phyloP scores from a whole-genome alignment of 2,113 vertebrate genomes.

The Manacus vitellinus region DNA sequence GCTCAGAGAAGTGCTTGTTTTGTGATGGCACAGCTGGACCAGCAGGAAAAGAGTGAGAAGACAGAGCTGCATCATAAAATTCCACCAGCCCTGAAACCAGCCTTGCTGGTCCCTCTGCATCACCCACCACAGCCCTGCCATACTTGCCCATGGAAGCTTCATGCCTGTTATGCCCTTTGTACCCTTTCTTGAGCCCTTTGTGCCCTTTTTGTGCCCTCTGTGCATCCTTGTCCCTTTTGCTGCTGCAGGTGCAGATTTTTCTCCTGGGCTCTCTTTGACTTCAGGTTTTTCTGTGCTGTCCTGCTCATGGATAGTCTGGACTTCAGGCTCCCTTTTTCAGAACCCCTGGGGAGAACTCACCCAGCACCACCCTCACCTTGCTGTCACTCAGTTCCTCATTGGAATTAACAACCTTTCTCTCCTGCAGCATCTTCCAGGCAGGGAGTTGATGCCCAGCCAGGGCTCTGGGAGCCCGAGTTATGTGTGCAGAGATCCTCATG shows the following conservation, averaged over 20 bases:
- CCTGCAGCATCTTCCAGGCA: neutral
- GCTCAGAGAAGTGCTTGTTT: neutral
- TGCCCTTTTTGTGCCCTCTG: neutral
- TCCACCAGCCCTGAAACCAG: neutral
- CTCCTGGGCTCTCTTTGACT: neutral
- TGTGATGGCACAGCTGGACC: neutral
- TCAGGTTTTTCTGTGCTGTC: neutral
- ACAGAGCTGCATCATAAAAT: neutral
- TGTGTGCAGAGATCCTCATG: neutral
- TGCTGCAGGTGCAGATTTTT: neutral
- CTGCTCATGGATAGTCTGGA: neutral
- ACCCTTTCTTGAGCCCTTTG: neutral
- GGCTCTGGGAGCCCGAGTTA: neutral
- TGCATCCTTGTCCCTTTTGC: neutral
- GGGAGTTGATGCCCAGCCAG: neutral
- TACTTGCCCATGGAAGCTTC: accelerated
- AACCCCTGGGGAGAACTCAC: neutral
- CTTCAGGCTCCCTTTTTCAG: neutral
- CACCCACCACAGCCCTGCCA: neutral
- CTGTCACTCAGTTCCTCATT: neutral
- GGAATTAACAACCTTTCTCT: neutral
- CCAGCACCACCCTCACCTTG: neutral
- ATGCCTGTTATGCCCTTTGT: neutral
- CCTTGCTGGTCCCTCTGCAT: neutral
- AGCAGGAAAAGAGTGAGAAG: neutral